Evolutionary conservation across 2,797 vertebrate genomes (phyloP), one percentile per base, ranked within the genome.

Genomic region (Hyperoplus lanceolatus): DNA sequence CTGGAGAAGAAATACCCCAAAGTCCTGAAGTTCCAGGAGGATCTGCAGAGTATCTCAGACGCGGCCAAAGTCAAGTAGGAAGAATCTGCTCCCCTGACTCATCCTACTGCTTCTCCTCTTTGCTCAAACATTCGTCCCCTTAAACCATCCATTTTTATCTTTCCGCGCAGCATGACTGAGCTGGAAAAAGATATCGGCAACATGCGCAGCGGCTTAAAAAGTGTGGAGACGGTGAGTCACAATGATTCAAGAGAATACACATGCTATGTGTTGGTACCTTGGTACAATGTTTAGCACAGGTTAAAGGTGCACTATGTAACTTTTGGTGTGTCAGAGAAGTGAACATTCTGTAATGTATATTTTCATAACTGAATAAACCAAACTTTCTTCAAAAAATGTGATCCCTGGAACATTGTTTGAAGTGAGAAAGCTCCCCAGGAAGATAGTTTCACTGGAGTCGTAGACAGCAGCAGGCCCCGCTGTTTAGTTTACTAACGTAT

Each of bases 31-130:
- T 96, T 99, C 82, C 96, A 96, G 0, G 97, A 97, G 75, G 98
- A 99, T 84, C 94, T 99, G 77, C 93, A 87, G 83, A 96, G 95
- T 71, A 94, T 99, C 80, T 92, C 97, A 0, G 96, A 96, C 71
- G 98, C 98, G 11, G 98, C 98, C 61, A 99, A 99, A 98, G 98
- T 99, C 81, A 99, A 99, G 98, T 99, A 94, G 92, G 98, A 29
- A 49, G n/a, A 39, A 15, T 41, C 49, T 67, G 50, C 61, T 1
- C 41, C 29, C 10, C 29, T 1, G 21, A 57, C 21, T 55, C 46
- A 12, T 13, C 29, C 29, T 8, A 6, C 41, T 14, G 18, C 29
- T 48, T 48, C n/a, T 51, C 13, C 7, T 15, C n/a, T 61, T 46
- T 75, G 41, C 8, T 36, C 10, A 10, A 18, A 59, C 5, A 11